phyloP scores from a whole-genome alignment of 1,140 invertebrate genomes.

The Dendroctonus ponderosae region DNA sequence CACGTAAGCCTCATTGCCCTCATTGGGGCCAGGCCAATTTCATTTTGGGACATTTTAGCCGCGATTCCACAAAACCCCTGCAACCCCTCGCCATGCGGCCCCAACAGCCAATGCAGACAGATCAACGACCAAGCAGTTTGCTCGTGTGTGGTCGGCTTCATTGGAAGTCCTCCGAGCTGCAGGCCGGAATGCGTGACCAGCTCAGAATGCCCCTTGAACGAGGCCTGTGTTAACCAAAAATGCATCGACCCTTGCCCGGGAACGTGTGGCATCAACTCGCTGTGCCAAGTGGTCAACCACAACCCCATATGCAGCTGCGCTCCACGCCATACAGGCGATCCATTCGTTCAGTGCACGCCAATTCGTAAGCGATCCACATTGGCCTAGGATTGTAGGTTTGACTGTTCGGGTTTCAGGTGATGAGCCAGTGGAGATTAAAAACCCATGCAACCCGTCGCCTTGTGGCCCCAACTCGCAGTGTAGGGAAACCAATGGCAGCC shows the following conservation, averaged over 20 bases:
- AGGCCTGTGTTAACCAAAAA: conserved; percentile 72
- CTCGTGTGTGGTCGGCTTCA: conserved; percentile 63
- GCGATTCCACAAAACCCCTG: conserved; percentile 58
- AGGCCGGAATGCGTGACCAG: conserved; percentile 81
- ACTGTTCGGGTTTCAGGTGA: conserved; percentile 25
- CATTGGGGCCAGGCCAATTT: conserved; percentile 43
- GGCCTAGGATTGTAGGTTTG: conserved; percentile 18
- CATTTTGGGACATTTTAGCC: conserved; percentile 37
- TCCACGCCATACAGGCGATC: conserved; percentile 56
- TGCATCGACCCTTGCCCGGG: conserved; percentile 74
- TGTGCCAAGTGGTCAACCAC: conserved; percentile 72
- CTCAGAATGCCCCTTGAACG: conserved; percentile 72
- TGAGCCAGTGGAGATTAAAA: conserved; percentile 47
- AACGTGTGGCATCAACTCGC: conserved; percentile 69
- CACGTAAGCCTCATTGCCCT: background rate
- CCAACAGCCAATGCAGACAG: conserved; percentile 63
- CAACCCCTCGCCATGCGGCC: conserved; percentile 65
- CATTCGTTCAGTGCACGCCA: conserved; percentile 55
- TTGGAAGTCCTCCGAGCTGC: conserved; percentile 67
- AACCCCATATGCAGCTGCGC: conserved; percentile 60
- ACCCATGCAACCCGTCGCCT: conserved; percentile 74
- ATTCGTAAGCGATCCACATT: conserved; percentile 47
- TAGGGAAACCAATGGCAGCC: conserved; percentile 57
- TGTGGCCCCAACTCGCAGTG: conserved; percentile 81
- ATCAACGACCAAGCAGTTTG: conserved; percentile 65